These are phyloP conservation scores for Platycercus adscitus DNA, from an alignment of 2,113 vertebrate species.

Conservation along the genomic window DNA sequence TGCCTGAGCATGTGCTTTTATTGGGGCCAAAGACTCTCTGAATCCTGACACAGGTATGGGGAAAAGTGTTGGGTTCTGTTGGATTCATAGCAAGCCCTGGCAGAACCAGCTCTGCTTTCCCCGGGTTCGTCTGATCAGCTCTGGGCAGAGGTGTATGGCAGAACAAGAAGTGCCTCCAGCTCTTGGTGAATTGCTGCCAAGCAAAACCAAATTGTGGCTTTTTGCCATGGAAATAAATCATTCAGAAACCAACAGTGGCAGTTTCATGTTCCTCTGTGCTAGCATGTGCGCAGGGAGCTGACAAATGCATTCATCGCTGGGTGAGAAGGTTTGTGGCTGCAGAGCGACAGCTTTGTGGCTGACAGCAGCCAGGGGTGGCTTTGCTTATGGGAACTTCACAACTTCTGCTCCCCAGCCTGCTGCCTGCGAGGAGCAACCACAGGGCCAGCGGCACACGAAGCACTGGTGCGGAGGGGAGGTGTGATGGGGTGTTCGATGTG, in stretches of 20 bases:
- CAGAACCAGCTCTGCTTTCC: not conserved
- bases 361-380: not conserved
- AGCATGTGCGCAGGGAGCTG: not conserved
- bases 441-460: accelerated
- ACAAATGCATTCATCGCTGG: accelerated
- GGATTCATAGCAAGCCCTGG: not conserved
- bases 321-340: not conserved
- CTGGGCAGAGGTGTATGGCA: not conserved
- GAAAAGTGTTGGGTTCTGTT: not conserved
- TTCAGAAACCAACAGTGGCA: not conserved
- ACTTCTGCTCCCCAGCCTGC: not conserved
- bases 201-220: not conserved
- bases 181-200: not conserved
- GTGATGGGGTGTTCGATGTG: not conserved
- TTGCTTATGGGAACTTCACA: not conserved
- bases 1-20: not conserved
- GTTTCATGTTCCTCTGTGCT: not conserved
- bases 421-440: not conserved
- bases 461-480: not conserved
- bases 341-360: not conserved
- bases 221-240: not conserved
- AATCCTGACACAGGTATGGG: not conserved
- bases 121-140: not conserved
- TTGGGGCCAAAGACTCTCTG: not conserved
- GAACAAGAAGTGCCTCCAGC: not conserved